Evolutionary conservation across 2,113 vertebrate species (phyloP).

Genomic region (Geothlypis trichas): DNA sequence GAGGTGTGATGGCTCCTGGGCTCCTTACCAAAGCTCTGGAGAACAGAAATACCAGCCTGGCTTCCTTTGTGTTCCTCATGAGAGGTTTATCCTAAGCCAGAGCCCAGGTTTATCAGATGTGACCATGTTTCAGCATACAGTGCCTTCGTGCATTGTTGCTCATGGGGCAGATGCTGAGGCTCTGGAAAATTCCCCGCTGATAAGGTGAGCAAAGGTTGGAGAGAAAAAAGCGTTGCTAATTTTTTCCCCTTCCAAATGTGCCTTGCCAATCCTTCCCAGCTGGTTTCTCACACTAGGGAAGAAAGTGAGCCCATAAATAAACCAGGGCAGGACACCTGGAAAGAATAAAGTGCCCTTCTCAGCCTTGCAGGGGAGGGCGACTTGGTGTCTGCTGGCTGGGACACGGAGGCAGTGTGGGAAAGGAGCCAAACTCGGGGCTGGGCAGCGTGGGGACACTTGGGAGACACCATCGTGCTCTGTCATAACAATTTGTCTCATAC

Average conservation of each 20-base stretch:
- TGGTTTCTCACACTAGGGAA: conserved; percentile 73
- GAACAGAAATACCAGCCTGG: background rate
- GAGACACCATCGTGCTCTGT: background rate
- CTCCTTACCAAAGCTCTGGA: background rate
- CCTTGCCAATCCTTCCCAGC: conserved; percentile 74
- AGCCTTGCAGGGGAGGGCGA: conserved; percentile 46
- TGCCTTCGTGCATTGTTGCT: background rate
- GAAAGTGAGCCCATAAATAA: conserved; percentile 78
- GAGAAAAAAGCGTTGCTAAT: conserved; percentile 40
- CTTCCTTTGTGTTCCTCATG: background rate
- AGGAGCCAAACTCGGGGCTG: conserved; percentile 3
- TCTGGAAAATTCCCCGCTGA: conserved; percentile 48
- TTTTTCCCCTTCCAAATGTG: conserved; percentile 57
- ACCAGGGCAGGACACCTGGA: conserved; percentile 75
- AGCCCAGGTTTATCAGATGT: background rate
- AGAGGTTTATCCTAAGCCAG: background rate
- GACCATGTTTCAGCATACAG: background rate
- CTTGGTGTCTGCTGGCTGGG: conserved; percentile 27
- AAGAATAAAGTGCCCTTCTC: conserved; percentile 72
- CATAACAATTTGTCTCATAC: background rate
- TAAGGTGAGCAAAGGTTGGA: conserved; percentile 38
- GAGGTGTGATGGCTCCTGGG: background rate
- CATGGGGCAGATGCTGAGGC: conserved; percentile 25
- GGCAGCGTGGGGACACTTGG: background rate
- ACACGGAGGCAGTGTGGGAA: background rate